Evolutionary conservation across 2,113 vertebrate genomes (phyloP).

Genomic region (Pandion haliaetus): DNA sequence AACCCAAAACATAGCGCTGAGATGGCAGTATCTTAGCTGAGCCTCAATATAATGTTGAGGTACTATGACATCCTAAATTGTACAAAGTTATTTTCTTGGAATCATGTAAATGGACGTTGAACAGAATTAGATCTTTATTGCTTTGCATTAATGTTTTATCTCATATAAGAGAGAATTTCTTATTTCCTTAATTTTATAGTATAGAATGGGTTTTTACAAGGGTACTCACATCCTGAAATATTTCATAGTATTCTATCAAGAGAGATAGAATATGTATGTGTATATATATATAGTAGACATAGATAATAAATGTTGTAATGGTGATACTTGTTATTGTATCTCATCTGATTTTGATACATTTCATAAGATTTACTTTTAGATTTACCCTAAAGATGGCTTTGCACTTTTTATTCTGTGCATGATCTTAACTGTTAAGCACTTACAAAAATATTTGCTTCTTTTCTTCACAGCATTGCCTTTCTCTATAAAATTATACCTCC

Average conservation of each 20-base stretch:
- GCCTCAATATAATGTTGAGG: not conserved
- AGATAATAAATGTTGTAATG: not conserved
- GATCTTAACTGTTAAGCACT: not conserved
- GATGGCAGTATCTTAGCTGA: not conserved
- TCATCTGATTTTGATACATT: not conserved
- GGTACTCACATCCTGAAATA: not conserved
- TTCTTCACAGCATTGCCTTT: not conserved
- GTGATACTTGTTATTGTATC: not conserved
- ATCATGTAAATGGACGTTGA: not conserved
- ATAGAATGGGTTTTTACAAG: not conserved
- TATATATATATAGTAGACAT: not conserved
- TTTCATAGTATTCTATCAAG: not conserved
- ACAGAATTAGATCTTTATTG: not conserved
- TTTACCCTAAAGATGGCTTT: not conserved
- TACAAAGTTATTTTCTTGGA: not conserved
- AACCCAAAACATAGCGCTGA: not conserved
- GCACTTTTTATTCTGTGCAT: not conserved
- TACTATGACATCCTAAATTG: not conserved
- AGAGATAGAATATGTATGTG: not conserved
- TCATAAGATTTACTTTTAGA: not conserved
- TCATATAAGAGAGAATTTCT: not conserved
- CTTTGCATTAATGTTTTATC: not conserved
- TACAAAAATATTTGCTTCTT: not conserved
- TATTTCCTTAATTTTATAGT: not conserved
- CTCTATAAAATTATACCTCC: not conserved